Evolutionary conservation across 2,888 invertebrate genomes (phyloP), one percentile per base, ranked within the genome.

Genomic region (Nebria brevicollis): DNA sequence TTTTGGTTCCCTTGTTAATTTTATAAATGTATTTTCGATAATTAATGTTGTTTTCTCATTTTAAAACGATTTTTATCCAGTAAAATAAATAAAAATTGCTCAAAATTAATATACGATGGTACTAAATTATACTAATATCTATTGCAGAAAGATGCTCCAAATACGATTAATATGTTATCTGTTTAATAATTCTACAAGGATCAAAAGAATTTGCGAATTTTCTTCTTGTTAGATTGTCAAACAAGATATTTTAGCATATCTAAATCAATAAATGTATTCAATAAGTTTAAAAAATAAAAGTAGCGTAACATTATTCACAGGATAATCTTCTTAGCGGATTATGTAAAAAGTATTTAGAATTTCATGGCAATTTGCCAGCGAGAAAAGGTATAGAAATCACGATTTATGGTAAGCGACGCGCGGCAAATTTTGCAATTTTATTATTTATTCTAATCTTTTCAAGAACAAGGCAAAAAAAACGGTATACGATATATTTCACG

Each of bases 401-500:
- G 73, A 73, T 43, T 73, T 73, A 73, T 42, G 41, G 73, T 25
- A 75, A 54, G 65, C 65, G 65, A 75, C 64, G 65, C 64, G 64
- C 8, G 4, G 13, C 8, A 54, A 75, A 43, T 75, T 75, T 25
- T 75, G 75, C 64, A 75, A 75, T 75, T 75, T 75, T 75, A 75
- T 54, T 54, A 54, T 75, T 64, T 26, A 75, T 26, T 75, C 65
- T 75, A 75, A 75, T 75, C 64, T 75, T 26, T 64, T 54, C 13
- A 54, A 42, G 70, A 77, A 77, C 43, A 42, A 54, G 77, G 54
- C 13, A 54, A 54, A 54, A 54, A 54, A 54, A 54, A 54, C 54
- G 54, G 0, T 54, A 54, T 54, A 54, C 42, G 77, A 77, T 77
- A 77, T 43, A 77, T 77, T 77, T 77, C 77, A 77, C 77, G 77